These are phyloP conservation scores for Buathra laborator DNA, from an alignment of 2,888 invertebrate species.

Conservation along the genomic window DNA sequence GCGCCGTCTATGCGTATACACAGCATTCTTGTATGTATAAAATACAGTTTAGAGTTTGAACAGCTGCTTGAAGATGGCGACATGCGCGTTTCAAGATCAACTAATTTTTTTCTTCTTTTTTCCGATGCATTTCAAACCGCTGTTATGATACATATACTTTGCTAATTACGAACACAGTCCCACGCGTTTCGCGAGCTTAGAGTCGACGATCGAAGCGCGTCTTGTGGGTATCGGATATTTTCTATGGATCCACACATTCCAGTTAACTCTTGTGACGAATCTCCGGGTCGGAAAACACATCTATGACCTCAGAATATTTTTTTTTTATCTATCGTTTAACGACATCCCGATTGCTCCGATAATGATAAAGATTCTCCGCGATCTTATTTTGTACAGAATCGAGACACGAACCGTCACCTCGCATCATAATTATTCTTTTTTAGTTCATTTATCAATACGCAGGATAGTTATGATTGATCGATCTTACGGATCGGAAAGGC, in stretches of 20 bases:
- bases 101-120: conserved; percentile 11
- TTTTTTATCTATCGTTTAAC: not conserved
- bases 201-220: not conserved
- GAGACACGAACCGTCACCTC: not conserved
- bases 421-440: conserved; percentile 16
- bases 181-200: not conserved
- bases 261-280: conserved; percentile 19
- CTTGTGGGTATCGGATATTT: not conserved
- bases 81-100: conserved; percentile 46
- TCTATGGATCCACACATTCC: conserved; percentile 24
- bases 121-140: conserved; percentile 11
- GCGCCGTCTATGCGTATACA: not conserved
- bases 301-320: not conserved
- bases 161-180: not conserved
- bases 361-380: not conserved
- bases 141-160: not conserved
- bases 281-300: not conserved
- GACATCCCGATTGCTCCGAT: not conserved
- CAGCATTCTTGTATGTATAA: conserved; percentile 22
- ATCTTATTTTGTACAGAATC: not conserved
- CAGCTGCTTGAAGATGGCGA: conserved; percentile 58
- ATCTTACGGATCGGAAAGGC: not conserved
- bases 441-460: not conserved
- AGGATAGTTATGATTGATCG: not conserved
- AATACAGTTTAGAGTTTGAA: conserved; percentile 49